Evolutionary conservation across 2,888 invertebrate species (phyloP).

Genomic region (Notodonta ziczac): DNA sequence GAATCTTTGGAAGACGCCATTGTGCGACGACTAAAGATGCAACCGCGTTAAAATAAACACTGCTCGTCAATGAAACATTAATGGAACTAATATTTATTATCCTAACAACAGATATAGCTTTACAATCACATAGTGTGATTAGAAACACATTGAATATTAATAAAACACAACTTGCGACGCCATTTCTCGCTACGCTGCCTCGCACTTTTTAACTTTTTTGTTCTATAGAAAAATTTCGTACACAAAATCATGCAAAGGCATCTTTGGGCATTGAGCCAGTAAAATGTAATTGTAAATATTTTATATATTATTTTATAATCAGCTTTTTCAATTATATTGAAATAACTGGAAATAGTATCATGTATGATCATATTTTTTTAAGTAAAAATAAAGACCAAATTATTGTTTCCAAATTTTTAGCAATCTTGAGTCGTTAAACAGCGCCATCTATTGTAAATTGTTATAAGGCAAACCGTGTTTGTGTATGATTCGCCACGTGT

Average conservation of each 20-base stretch:
- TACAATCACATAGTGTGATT: conserved; percentile 55
- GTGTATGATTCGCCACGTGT: too few relatives aligned
- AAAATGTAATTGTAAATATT: not conserved
- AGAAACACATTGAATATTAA: conserved; percentile 73
- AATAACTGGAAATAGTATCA: too few relatives aligned
- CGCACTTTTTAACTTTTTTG: conserved; percentile 62
- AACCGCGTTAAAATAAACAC: conserved; percentile 60
- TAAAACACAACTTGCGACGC: conserved; percentile 84
- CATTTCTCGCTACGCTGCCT: conserved; percentile 76
- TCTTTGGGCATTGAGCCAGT: not conserved
- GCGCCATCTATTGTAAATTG: too few relatives aligned
- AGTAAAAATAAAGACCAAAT: too few relatives aligned
- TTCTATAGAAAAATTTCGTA: conserved; percentile 51
- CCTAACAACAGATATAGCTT: conserved; percentile 50
- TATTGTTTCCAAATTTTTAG: too few relatives aligned
- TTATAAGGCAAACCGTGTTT: too few relatives aligned
- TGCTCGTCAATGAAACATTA: conserved; percentile 67
- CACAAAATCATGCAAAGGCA: conserved; percentile 46
- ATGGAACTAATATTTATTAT: conserved; percentile 51
- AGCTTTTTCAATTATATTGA: too few relatives aligned
- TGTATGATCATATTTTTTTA: too few relatives aligned
- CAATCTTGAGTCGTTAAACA: too few relatives aligned
- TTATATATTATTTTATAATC: too few relatives aligned
- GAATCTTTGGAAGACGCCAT: conserved; percentile 81
- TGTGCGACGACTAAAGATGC: conserved; percentile 68